Conservation (phyloP, 2,888 invertebrate species). For the Dione vanillae region DNA sequence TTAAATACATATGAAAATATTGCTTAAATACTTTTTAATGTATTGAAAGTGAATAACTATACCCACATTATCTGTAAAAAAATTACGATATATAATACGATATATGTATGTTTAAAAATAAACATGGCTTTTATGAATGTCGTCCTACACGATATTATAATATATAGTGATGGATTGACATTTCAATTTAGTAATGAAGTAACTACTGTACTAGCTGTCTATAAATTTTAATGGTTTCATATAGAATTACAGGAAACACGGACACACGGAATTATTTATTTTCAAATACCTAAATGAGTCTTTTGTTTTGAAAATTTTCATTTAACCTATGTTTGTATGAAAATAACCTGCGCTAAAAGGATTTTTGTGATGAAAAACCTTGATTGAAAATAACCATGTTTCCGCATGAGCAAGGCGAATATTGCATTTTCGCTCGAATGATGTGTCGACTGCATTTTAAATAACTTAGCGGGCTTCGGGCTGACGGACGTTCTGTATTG, state of each 20-base stretch:
- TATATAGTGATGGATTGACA: not conserved
- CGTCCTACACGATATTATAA: not conserved
- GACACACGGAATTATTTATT: not conserved
- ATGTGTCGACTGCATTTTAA: constrained; percentile 82
- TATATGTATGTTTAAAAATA: not conserved
- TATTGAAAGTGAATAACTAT: too few species aligned
- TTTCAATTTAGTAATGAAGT: not conserved
- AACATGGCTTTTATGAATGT: not conserved
- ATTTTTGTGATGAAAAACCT: constrained; percentile 53
- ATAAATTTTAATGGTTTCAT: constrained; percentile 1
- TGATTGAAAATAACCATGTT: constrained; percentile 73
- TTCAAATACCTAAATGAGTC: constrained; percentile 3
- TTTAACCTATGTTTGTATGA: constrained; percentile 25
- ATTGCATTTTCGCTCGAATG: constrained; percentile 79
- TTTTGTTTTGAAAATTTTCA: constrained; percentile 23
- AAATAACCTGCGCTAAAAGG: constrained; percentile 45
- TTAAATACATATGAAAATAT: too few species aligned
- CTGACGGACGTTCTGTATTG: constrained; percentile 59
- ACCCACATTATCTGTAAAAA: too few species aligned
- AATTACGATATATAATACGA: too few species aligned
- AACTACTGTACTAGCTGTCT: not conserved
- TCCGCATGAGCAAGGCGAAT: constrained; percentile 76
- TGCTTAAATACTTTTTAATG: too few species aligned
- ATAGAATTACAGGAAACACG: not conserved
- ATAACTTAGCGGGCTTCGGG: constrained; percentile 72